A percentile compares a stretch with the other conserved stretches of the same genome.
phyloP scores from a whole-genome alignment of 2,888 invertebrate genomes.

The Chironomus riparius region DNA sequence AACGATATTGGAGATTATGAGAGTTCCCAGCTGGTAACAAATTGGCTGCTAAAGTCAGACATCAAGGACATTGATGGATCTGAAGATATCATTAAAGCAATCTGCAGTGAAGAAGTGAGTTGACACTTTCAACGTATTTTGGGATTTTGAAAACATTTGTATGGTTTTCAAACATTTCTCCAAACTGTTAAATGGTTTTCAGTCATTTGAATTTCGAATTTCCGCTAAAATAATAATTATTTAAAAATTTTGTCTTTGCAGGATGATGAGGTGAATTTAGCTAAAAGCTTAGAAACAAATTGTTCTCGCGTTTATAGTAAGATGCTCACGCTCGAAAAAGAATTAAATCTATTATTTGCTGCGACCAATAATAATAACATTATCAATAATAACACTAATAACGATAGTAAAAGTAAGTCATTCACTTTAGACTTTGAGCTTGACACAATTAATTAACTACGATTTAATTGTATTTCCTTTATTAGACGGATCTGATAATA shows the following conservation, averaged over 20 bases:
- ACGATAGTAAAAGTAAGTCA: slow-evolving; percentile 13
- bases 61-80: slow-evolving; percentile 38
- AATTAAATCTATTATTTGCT: slow-evolving; percentile 17
- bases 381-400: slow-evolving; percentile 19
- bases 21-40: slow-evolving; percentile 19
- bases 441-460: neutral
- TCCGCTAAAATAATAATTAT: neutral
- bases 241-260: neutral
- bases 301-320: slow-evolving; percentile 18
- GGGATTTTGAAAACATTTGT: no score
- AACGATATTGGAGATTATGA: slow-evolving; percentile 21
- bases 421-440: neutral
- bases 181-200: no score
- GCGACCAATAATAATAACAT: slow-evolving; percentile 20
- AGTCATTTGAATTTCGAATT: neutral
- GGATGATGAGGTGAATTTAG: slow-evolving; percentile 25
- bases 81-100: slow-evolving; percentile 39
- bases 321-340: slow-evolving; percentile 24
- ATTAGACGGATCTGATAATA: slow-evolving; percentile 27
- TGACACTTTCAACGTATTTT: neutral
- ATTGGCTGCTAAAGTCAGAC: slow-evolving; percentile 41
- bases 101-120: slow-evolving; percentile 35
- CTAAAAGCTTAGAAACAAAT: slow-evolving; percentile 16
- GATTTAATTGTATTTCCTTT: neutral
- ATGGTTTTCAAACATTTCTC: no score